These are phyloP conservation scores for cattle (Bos taurus) DNA, from an alignment of 2,113 vertebrate genomes.

Conservation along the genomic window ARS-UCD2.0 NC_037347.1:21674501-21675000, in stretches of 20 bases:
- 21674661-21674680: not conserved
- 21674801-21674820: not conserved
- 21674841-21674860: not conserved
- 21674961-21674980: conserved; percentile 18
- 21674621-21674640: conserved; percentile 15
- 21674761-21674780: not conserved
- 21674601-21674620: not conserved
- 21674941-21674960: not conserved
- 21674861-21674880: not conserved
- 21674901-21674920: not conserved
- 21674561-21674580: conserved; percentile 30
- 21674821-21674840: not conserved
- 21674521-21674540: not conserved
- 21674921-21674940: conserved; percentile 26
- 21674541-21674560: conserved; percentile 8
- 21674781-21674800: not conserved
- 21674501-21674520: conserved; percentile 32
- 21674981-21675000: not conserved
- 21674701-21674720: not conserved
- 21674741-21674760: not conserved
- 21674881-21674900: not conserved
- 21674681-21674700: not conserved
- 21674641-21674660: not conserved
- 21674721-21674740: not conserved
- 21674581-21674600: not conserved